Base-by-base conservation (phyloP, 2,113 vertebrate species). In the Hippoglossus stenolepis region DNA sequence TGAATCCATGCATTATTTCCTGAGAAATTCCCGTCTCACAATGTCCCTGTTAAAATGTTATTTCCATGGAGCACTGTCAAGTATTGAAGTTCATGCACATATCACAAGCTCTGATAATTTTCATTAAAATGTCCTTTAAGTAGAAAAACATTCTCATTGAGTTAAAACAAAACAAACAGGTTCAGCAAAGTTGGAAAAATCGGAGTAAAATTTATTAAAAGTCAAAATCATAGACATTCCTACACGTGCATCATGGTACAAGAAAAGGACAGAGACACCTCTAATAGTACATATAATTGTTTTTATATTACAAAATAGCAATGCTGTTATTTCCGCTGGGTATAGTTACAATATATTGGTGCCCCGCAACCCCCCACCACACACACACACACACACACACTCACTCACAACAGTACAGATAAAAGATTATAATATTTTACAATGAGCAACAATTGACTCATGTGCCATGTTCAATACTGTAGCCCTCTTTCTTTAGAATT, bases 271-370 rank as follows among this genome's bases (percentile, higher is more conserved):
- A 81, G 91, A 93, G 77, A 96, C 94, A 93, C 80, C n/a, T 85
- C 87, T 90, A 89, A 91, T 95, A 89, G 84, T 95, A 96, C 95
- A 94, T 96, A 96, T 92, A 96, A 63, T 14, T 79, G 91, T 94
- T 83, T 94, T 93, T 94, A 95, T 91, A 90, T 94, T 94, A 95
- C 92, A 97, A 96, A 96, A 96, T 95, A 96, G 92, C 91, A 91
- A 80, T 87, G 93, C 93, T 90, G 75, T 87, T 69, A 78, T 89
- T 92, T 93, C 85, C 87, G 92, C 85, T 88, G 90, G 31, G 21
- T 93, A 93, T 87, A 82, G 89, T 90, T 93, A 94, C 87, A 92
- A 87, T 91, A 73, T 90, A 80, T 71, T 81, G 90, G 81, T 85
- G 75, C 76, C 84, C 83, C 82, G 5, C 11, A 38, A 38, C 12